phyloP scores from a whole-genome alignment of 2,113 vertebrate genomes.

The Petroica traversi region DNA sequence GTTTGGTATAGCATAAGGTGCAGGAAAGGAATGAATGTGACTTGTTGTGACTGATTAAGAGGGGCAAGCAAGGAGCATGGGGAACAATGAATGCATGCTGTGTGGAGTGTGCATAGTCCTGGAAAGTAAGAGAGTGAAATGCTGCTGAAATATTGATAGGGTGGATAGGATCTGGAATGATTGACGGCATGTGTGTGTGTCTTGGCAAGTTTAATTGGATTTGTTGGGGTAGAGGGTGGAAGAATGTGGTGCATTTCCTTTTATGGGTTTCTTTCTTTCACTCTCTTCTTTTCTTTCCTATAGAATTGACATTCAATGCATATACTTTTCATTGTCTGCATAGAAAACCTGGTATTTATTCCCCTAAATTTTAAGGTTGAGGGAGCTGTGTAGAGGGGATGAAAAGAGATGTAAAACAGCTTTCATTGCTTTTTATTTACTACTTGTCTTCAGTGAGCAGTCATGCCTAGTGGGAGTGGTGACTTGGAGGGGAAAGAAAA shows the following conservation, averaged over 20 bases:
- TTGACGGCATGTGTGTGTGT: neutral
- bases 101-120: slow-evolving; percentile 14
- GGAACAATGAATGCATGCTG: slow-evolving; percentile 24
- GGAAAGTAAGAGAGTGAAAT: slow-evolving; percentile 16
- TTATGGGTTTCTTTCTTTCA: slow-evolving; percentile 15
- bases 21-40: neutral
- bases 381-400: neutral
- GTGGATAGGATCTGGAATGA: slow-evolving; percentile 3
- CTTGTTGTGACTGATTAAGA: slow-evolving; percentile 33
- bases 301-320: neutral
- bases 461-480: neutral
- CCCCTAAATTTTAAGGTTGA: neutral
- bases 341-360: neutral
- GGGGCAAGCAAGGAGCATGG: neutral
- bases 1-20: neutral
- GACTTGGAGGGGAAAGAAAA: neutral
- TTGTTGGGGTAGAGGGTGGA: slow-evolving; percentile 21
- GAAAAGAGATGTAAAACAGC: neutral
- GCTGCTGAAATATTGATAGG: slow-evolving; percentile 61
- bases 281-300: neutral
- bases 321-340: neutral
- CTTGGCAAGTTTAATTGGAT: slow-evolving; percentile 63
- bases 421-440: slow-evolving; percentile 1
- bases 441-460: neutral
- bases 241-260: slow-evolving; percentile 33